Base-by-base conservation (phyloP, 2,888 invertebrate species). In the Conomelus anceps region DNA sequence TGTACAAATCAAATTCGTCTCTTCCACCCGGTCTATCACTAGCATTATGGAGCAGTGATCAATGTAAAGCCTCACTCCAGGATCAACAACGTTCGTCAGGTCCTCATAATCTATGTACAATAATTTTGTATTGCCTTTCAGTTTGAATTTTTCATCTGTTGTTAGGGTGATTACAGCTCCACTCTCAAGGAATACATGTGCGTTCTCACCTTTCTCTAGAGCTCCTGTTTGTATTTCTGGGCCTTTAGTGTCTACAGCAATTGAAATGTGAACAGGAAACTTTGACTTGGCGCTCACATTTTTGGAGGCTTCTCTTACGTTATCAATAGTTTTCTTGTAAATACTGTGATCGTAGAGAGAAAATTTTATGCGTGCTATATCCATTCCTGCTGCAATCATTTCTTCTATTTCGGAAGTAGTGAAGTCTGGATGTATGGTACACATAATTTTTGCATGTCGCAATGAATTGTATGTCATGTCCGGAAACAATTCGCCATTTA, bases 181-280 rank as follows among this genome's bases (percentile, higher is more conserved):
- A 89, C 93, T 93, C 84, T 93, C 92, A 91, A 95, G 92, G 90
- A 94, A 94, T 0, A 95, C 92, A 92, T 95, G 7, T 63, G 34
- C 3, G 17, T 34, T 34, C 13, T 17, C 17, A 13, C 63, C 95
- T 22, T 94, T 95, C 91, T 93, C 93, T 41, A 95, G 92, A 84
- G 95, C 92, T 24, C 95, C 95, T 13, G 95, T 95, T 90, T 95
- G 93, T 90, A 95, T 95, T 92, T 95, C 95, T 0, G 95, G 95
- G 1, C 95, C 95, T 92, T 95, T 95, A 0, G 95, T 95, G 92
- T 95, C 95, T 90, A 95, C 92, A 24, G 95, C 95, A 91, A 95
- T 94, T 41, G 95, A 95, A 22, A 95, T 92, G 1, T 95, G 94
- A 90, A 91, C 92, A 24, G 91, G 92, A 86, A 92, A 92, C 0